Base-by-base conservation (phyloP, 1,140 invertebrate species). In the Anastrepha obliqua region DNA sequence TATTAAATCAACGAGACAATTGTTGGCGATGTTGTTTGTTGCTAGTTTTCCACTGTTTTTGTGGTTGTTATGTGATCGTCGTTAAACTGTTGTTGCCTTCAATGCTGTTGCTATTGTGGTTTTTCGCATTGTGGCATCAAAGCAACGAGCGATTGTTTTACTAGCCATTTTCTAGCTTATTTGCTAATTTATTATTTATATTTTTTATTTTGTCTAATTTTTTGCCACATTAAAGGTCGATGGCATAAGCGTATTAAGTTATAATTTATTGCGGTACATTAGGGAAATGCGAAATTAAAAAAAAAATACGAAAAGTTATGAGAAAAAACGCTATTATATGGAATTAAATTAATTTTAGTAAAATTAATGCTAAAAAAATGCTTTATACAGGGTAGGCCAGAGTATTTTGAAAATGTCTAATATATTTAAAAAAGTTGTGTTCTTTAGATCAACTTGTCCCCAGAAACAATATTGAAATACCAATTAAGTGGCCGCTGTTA, bases 1-100 rank as follows among this genome's bases (percentile, higher is more conserved):
- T 81, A 81, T 55, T 81, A 81, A 55, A 81, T 55, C 74, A 81
- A 81, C 47, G 74, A 81, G 74, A 81, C 44, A 81, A 81, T 81
- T 81, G 47, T 20, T 81, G 47, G 47, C 42, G 7, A 4, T 51
- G 47, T 58, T 55, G 74, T 55, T 81, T 29, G 29, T 74, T 42
- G 67, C 39, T 74, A 55, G 51, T 55, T 9, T 67, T 20, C 39
- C 5, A 8, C 20, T 65, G n/a, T 9, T 70, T 9, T 70, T 74
- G 67, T 44, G 39, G 67, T 47, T 74, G 67, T 47, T 74, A n/a
- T 62, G 11, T 55, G 51, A 55, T 55, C 51, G 11, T 55, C 51
- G 6, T 11, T 55, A 1, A 55, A 11, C 11, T 55, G 67, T n/a
- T 74, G 67, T 17, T 74, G 67, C 44, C 15, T 5, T 74, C 44